Conservation (phyloP, 1,140 invertebrate species). For the Lucilia sericata region DNA sequence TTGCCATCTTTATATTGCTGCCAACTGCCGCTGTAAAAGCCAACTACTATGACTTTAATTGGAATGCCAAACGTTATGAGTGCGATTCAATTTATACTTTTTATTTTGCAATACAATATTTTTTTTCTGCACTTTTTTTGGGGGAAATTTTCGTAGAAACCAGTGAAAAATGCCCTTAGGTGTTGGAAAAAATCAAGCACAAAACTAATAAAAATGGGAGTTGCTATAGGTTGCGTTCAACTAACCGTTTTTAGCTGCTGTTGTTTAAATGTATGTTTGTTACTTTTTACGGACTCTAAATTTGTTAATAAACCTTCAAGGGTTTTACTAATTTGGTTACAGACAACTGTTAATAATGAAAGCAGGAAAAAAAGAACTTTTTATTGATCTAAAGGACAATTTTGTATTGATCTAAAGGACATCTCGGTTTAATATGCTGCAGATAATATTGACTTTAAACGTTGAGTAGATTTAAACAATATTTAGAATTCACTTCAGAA, state of each 20-base stretch:
- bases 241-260: background rate
- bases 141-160: background rate
- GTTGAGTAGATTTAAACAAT: no score
- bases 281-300: background rate
- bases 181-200: background rate
- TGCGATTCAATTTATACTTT: background rate
- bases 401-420: no score
- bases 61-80: conserved; percentile 35
- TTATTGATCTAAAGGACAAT: no score
- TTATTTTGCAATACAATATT: background rate
- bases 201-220: no score
- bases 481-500: no score
- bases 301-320: conserved; percentile 3
- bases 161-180: conserved; percentile 31
- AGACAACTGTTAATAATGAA: background rate
- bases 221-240: no score
- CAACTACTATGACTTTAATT: conserved; percentile 40
- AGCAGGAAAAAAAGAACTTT: background rate
- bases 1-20: background rate
- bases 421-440: no score
- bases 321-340: conserved; percentile 15
- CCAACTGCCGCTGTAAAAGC: conserved; percentile 26
- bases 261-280: background rate
- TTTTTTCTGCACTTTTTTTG: background rate
- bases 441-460: no score